Conservation (phyloP, 2,888 invertebrate genomes). For the Allacma fusca region DNA sequence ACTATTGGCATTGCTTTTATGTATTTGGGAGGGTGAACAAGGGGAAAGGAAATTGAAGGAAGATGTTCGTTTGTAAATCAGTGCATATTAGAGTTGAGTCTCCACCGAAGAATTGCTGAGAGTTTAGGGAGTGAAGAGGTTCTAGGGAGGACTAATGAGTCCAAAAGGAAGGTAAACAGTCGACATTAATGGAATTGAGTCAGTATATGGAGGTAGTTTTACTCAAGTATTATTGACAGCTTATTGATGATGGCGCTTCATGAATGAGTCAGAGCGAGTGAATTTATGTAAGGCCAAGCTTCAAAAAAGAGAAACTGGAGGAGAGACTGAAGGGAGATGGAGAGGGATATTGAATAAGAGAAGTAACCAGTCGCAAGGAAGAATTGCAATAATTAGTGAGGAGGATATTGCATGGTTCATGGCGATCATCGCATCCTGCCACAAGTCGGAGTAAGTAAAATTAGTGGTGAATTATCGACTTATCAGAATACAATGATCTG, state of each 20-base stretch:
- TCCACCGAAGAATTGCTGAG: background rate
- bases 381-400: constrained; percentile 47
- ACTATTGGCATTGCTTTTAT: background rate
- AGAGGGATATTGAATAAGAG: constrained; percentile 32
- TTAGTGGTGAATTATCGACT: constrained; percentile 56
- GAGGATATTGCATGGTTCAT: constrained; percentile 50
- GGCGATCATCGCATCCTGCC: constrained; percentile 43
- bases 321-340: background rate
- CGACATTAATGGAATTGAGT: constrained; percentile 39
- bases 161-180: constrained; percentile 37
- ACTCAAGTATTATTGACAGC: constrained; percentile 19
- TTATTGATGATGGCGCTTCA: constrained; percentile 26
- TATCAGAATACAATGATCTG: constrained; percentile 55
- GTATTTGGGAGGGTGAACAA: background rate
- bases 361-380: constrained; percentile 24
- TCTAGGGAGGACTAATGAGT: constrained; percentile 30
- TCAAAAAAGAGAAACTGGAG: background rate
- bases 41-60: constrained; percentile 13
- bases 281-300: background rate
- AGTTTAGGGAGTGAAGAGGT: constrained; percentile 12
- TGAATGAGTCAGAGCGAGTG: background rate
- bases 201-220: background rate
- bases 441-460: constrained; percentile 45
- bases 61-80: background rate
- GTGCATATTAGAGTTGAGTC: background rate